A percentile compares a stretch with the other conserved stretches of the same genome.
Conservation (phyloP, 2,797 vertebrate species). For the Vultur gryphus region DNA sequence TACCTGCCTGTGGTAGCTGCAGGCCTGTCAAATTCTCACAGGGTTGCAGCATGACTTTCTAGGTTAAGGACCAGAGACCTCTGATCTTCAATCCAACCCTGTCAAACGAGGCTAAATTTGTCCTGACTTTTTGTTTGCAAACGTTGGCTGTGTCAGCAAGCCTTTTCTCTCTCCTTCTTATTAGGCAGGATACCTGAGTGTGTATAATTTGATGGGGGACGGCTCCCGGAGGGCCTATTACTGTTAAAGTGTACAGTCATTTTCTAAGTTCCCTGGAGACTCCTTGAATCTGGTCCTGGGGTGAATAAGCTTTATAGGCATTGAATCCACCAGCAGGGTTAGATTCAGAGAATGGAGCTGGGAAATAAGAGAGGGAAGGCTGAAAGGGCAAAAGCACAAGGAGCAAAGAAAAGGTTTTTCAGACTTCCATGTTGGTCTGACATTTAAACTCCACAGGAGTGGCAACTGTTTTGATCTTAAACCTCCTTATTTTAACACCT, state of each 20-base stretch:
- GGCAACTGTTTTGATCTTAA: slow-evolving; percentile 61
- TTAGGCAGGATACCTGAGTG: slow-evolving; percentile 34
- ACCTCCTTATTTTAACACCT: slow-evolving; percentile 57
- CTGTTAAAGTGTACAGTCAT: slow-evolving; percentile 49
- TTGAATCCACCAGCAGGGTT: slow-evolving; percentile 59
- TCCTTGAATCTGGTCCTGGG: slow-evolving; percentile 43
- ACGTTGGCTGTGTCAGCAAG: slow-evolving; percentile 53
- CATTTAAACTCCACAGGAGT: slow-evolving; percentile 74
- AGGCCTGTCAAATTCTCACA: slow-evolving; percentile 30
- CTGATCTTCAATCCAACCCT: slow-evolving; percentile 11
- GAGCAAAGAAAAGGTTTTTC: slow-evolving; percentile 64
- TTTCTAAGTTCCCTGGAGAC: slow-evolving; percentile 48
- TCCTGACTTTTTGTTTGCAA: slow-evolving; percentile 56
- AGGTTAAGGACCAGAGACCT: slow-evolving; percentile 29
- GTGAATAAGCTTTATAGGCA: slow-evolving; percentile 45
- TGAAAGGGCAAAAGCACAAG: slow-evolving; percentile 70
- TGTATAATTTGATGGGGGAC: neutral
- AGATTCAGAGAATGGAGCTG: slow-evolving; percentile 64
- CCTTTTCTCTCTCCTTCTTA: slow-evolving; percentile 29
- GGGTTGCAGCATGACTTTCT: neutral
- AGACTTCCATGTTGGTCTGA: slow-evolving; percentile 57
- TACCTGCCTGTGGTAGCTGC: neutral
- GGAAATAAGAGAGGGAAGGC: slow-evolving; percentile 31
- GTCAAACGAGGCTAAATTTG: slow-evolving; percentile 4
- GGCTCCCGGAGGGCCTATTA: slow-evolving; percentile 40